Evolutionary conservation across 2,888 invertebrate species (phyloP).

Genomic region (Andrena praecox): DNA sequence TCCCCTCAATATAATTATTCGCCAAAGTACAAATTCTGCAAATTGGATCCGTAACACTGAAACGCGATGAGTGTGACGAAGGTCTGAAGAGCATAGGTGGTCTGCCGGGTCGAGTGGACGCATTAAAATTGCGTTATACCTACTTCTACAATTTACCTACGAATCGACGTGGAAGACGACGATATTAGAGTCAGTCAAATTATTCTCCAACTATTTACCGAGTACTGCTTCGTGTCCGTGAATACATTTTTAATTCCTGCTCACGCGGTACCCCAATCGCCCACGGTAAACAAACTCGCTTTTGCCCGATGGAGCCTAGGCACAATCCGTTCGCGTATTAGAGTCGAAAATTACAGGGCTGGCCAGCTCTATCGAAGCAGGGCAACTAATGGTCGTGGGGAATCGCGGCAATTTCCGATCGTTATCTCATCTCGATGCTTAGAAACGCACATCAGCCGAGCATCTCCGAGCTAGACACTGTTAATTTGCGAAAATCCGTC

Average conservation of each 20-base stretch:
- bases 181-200: neutral
- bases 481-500: conserved; percentile 56
- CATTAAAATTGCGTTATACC: no score
- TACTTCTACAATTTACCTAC: no score
- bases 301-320: conserved; percentile 32
- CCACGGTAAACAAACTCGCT: conserved; percentile 40
- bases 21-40: no score
- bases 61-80: no score
- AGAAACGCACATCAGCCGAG: neutral
- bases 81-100: no score
- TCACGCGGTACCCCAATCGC: neutral
- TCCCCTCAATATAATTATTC: no score
- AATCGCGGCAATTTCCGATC: conserved; percentile 71
- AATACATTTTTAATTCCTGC: neutral
- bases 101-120: no score
- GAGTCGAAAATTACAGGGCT: conserved; percentile 75
- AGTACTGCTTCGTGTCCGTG: neutral
- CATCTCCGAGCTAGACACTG: conserved; percentile 25
- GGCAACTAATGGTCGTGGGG: conserved; percentile 48
- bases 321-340: conserved; percentile 59
- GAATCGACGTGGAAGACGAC: no score
- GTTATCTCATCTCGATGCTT: conserved; percentile 58
- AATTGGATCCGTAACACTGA: no score
- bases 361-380: conserved; percentile 38
- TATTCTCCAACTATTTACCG: conserved; percentile 16